Evolutionary conservation across 2,797 vertebrate genomes (phyloP).

Genomic region (Lepidocolaptes lacrymiger): DNA sequence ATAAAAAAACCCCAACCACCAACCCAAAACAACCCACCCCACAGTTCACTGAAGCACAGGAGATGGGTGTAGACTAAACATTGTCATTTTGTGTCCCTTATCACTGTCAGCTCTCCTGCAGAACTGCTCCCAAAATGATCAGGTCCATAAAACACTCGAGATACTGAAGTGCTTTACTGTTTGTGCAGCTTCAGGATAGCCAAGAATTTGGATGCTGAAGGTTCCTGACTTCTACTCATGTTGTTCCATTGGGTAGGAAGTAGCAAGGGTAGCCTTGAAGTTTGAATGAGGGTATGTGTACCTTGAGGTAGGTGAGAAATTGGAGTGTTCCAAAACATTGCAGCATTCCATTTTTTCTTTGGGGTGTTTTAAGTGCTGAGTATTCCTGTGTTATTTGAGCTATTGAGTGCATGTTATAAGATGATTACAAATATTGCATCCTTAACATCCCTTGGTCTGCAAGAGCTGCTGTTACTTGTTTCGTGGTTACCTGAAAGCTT

Average conservation of each 20-base stretch:
- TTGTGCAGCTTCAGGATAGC: neutral
- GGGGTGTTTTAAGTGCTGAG: neutral
- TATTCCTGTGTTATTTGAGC: neutral
- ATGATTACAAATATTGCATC: neutral
- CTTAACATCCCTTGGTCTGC: neutral
- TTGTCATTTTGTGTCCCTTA: neutral
- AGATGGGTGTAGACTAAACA: neutral
- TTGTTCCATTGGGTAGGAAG: neutral
- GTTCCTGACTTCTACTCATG: neutral
- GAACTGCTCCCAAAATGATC: neutral
- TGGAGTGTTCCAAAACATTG: neutral
- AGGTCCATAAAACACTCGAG: neutral
- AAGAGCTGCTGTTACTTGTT: neutral
- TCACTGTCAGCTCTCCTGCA: neutral
- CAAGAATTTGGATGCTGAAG: neutral
- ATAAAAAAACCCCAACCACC: fast-evolving
- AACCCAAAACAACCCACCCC: too few species aligned
- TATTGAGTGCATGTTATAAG: neutral
- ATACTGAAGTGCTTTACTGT: neutral
- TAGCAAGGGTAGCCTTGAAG: neutral
- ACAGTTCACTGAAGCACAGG: neutral
- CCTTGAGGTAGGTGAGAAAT: neutral
- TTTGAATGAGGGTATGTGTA: neutral
- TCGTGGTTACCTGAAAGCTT: neutral
- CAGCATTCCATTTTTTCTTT: neutral